Evolutionary conservation across 2,113 vertebrate genomes (phyloP).

Genomic region (Chinchilla lanigera): DNA sequence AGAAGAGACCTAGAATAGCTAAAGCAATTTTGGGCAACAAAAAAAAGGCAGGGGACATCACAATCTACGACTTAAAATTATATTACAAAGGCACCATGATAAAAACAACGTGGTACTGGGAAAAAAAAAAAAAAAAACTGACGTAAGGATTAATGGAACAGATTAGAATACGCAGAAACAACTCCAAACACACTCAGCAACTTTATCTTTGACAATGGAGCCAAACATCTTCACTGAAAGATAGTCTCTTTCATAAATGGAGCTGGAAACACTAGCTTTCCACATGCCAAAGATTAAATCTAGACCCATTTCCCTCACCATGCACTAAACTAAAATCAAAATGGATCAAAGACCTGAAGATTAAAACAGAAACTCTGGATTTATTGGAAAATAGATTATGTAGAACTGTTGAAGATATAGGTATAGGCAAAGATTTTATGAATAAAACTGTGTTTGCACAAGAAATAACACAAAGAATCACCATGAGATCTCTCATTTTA

Average conservation of each 20-base stretch:
- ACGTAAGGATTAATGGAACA: neutral
- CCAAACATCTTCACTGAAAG: neutral
- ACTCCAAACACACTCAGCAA: neutral
- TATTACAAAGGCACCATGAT: neutral
- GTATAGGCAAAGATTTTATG: neutral
- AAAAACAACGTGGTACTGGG: neutral
- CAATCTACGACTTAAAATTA: neutral
- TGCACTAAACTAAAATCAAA: neutral
- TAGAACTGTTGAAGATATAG: neutral
- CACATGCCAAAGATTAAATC: neutral
- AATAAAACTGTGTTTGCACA: neutral
- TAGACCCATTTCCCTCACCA: neutral
- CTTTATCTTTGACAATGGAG: neutral
- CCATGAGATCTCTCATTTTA: neutral
- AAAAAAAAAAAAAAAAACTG: neutral
- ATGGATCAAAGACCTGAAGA: neutral
- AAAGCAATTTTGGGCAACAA: neutral
- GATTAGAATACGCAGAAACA: neutral
- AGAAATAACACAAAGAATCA: neutral
- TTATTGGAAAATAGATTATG: neutral
- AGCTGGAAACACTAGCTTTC: neutral
- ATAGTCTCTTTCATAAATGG: neutral
- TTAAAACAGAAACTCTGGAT: neutral
- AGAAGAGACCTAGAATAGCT: neutral
- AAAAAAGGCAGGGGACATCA: neutral